phyloP scores from a whole-genome alignment of 2,888 invertebrate species.

The Archaeoteleia sp. region DNA sequence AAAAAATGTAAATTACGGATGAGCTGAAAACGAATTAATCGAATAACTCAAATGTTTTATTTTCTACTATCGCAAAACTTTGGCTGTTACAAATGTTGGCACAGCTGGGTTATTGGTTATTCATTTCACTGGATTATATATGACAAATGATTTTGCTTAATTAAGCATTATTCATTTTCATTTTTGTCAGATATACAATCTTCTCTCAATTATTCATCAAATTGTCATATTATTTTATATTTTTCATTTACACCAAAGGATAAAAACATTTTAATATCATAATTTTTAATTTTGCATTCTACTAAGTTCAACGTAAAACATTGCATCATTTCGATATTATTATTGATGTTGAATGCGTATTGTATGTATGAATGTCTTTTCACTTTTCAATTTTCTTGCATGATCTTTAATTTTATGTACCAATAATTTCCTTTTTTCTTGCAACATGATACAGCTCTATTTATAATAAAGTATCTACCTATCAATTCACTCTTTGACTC shows the following conservation, averaged over 20 bases:
- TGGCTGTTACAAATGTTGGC: constrained; percentile 21
- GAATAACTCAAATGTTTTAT: constrained; percentile 36
- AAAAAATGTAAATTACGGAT: constrained; percentile 18
- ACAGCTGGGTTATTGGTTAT: constrained; percentile 15
- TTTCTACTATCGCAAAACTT: constrained; percentile 8
- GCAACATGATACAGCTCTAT: constrained; percentile 42
- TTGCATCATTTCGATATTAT: too few relatives aligned
- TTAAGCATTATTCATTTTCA: constrained; percentile 24
- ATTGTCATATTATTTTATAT: too few relatives aligned
- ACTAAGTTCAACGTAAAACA: too few relatives aligned
- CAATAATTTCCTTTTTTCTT: constrained; percentile 41
- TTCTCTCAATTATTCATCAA: too few relatives aligned
- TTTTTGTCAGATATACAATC: constrained; percentile 14
- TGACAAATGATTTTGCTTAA: constrained; percentile 25
- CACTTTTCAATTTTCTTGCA: constrained; percentile 29
- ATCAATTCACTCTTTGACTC: constrained; percentile 48
- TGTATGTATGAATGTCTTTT: too few relatives aligned
- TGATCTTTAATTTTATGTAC: constrained; percentile 42
- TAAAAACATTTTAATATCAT: too few relatives aligned
- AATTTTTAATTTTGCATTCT: too few relatives aligned
- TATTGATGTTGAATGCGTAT: too few relatives aligned
- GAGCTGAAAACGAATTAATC: constrained; percentile 31
- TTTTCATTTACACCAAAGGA: too few relatives aligned
- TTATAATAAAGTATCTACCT: constrained; percentile 53
- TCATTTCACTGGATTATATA: not conserved